Percentiles rank a stretch among this genome's conserved stretches.
These are phyloP conservation scores for Spea bombifrons DNA, from an alignment of 2,113 vertebrate genomes.

Conservation along the genomic window DNA sequence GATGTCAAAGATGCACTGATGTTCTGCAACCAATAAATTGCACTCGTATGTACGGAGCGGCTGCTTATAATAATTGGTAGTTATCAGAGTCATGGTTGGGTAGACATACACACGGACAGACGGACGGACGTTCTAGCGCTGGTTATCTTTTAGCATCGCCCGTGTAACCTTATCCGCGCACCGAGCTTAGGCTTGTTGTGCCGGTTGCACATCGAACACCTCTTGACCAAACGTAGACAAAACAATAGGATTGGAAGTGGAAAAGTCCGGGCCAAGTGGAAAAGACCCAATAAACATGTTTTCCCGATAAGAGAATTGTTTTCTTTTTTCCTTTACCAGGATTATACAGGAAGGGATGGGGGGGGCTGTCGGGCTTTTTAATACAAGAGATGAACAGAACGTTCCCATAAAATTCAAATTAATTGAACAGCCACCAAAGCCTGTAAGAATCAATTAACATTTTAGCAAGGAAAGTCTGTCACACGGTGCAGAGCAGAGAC, in stretches of 20 bases:
- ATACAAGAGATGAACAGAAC: background rate
- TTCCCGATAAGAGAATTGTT: background rate
- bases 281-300: slow-evolving; percentile 2
- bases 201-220: background rate
- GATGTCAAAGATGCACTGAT: too few species aligned
- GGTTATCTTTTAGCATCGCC: background rate
- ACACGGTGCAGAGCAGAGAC: too few species aligned
- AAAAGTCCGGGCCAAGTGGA: background rate
- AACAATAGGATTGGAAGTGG: slow-evolving; percentile 10
- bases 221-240: background rate
- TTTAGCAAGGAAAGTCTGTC: too few species aligned
- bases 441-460: background rate
- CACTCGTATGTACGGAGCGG: too few species aligned
- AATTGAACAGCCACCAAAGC: background rate
- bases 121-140: too few species aligned
- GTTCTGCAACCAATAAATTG: too few species aligned
- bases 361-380: background rate
- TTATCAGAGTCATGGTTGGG: too few species aligned
- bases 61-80: too few species aligned
- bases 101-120: too few species aligned
- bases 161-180: background rate
- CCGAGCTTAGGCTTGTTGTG: background rate
- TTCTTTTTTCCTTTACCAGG: background rate
- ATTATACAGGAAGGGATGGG: background rate
- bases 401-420: slow-evolving; percentile 10